Base-by-base conservation (phyloP, 2,888 invertebrate genomes). In the Pandemis corylana region DNA sequence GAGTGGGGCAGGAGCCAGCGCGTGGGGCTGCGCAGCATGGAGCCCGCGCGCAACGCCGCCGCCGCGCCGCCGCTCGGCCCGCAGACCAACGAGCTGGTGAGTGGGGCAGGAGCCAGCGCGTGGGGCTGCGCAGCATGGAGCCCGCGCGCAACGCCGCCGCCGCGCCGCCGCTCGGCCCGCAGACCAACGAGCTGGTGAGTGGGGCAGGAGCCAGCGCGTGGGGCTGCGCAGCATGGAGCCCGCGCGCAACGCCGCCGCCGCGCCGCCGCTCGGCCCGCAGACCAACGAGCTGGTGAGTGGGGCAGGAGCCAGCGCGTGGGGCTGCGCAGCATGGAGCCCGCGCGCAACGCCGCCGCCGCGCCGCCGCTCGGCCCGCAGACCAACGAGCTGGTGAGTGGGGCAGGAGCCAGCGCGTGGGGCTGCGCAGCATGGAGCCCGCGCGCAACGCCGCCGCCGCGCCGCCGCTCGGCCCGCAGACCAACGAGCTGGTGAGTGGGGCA, bases 1-100 rank as follows among this genome's bases (percentile, higher is more conserved):
- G 97, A 97, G 87, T 99, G 97, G 96, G 99, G 99, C 73, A 99
- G 99, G 99, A 99, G 99, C 44, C 99, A 99, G 81, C 98, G 97
- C 91, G 97, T 97, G 75, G 98, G 98, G 0, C 95, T 98, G 15
- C 95, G 98, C 73, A 96, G 97, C 49, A 95, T 97, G 84, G 96
- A 96, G 81, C 82, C 94, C 91, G 7, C 90, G 94, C 71, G 89
- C 85, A 36, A 71, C 93, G 10, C 81, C 90, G 62, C 78, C 88
- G 1, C 88, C 10, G 75, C 78, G 0, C 97, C 97, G 80, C 94
- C 95, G 62, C 91, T 98, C 1, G 97, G 98, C 10, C 97, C 98
- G 2, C 95, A 96, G 80, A 98, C 98, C 56, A 96, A 96, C 74
- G 98, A 99, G 89, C 89, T 96, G 82, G 96, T 96, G 97, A 97